These are phyloP conservation scores for Pocillopora verrucosa DNA, from an alignment of 64 coral and sea anemone genomes.

Conservation along the genomic window DNA sequence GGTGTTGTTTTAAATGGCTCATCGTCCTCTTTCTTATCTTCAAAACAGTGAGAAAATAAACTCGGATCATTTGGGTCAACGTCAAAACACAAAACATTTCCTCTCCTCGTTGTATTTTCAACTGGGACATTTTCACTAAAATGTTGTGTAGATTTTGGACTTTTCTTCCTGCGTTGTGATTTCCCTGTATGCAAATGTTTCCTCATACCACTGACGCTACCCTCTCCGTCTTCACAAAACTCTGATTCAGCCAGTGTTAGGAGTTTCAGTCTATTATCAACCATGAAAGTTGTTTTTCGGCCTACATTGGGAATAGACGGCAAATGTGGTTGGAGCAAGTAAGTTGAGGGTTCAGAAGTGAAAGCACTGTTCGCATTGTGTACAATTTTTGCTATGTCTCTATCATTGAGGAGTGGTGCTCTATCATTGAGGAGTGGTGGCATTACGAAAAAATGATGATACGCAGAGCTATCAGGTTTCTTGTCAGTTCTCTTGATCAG, in stretches of 20 bases:
- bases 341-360: slow-evolving; percentile 43
- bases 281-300: slow-evolving; percentile 58
- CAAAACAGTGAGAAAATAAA: slow-evolving; percentile 81
- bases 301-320: slow-evolving; percentile 93
- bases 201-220: slow-evolving; percentile 23
- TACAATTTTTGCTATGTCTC: slow-evolving; percentile 69
- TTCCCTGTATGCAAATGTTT: slow-evolving; percentile 65
- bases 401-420: slow-evolving; percentile 61
- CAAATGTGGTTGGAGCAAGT: slow-evolving; percentile 76
- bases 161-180: slow-evolving; percentile 47
- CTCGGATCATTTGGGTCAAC: slow-evolving; percentile 86
- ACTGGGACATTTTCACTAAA: not conserved
- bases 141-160: not conserved
- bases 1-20: slow-evolving; percentile 57
- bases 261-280: slow-evolving; percentile 80
- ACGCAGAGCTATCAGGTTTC: not conserved
- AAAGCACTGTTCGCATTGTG: slow-evolving; percentile 33
- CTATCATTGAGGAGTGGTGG: slow-evolving; percentile 63
- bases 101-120: slow-evolving; percentile 43
- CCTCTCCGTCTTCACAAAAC: slow-evolving; percentile 7
- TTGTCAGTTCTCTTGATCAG: slow-evolving; percentile 12
- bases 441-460: slow-evolving; percentile 44
- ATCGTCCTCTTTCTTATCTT: not conserved
- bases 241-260: slow-evolving; percentile 69
- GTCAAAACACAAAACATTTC: slow-evolving; percentile 73